Conservation (phyloP, 2,888 invertebrate genomes). For the Girardia tigrina region DNA sequence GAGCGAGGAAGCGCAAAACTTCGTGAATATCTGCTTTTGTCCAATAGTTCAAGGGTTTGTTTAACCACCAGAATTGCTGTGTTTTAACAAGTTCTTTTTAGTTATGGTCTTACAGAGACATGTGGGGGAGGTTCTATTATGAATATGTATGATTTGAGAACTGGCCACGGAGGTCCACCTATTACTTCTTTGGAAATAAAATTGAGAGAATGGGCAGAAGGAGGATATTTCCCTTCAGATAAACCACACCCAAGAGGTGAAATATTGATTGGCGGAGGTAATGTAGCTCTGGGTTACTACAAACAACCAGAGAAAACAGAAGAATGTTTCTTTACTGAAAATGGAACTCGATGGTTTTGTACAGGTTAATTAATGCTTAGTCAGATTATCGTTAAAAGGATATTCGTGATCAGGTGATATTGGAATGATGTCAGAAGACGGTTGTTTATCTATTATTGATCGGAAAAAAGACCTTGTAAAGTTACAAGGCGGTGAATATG, state of each 20-base stretch:
- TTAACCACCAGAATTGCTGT: neutral
- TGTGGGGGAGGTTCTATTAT: conserved; percentile 65
- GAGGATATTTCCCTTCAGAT: conserved; percentile 72
- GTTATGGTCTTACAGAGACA: conserved; percentile 87
- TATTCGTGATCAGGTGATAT: conserved; percentile 63
- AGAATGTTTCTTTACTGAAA: conserved; percentile 65
- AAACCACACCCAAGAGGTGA: conserved; percentile 73
- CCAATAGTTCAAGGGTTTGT: conserved; percentile 66
- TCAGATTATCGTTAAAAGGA: neutral
- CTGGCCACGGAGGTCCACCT: conserved; percentile 76
- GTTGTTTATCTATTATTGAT: conserved; percentile 86
- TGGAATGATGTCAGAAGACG: conserved; percentile 79
- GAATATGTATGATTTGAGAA: conserved; percentile 56
- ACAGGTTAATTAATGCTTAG: conserved; percentile 52
- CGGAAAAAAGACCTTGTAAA: conserved; percentile 97
- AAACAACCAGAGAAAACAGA: conserved; percentile 71
- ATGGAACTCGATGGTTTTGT: conserved; percentile 63
- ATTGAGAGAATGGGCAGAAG: conserved; percentile 83
- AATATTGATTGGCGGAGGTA: conserved; percentile 71
- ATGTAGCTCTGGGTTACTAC: conserved; percentile 82
- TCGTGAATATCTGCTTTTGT: conserved; percentile 74
- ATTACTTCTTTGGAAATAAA: conserved; percentile 69
- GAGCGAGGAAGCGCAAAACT: conserved; percentile 82
- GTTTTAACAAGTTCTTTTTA: neutral
- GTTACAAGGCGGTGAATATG: conserved; percentile 90